Evolutionary conservation across 2,797 vertebrate genomes (phyloP).

Genomic region (Lagorchestes hirsutus): DNA sequence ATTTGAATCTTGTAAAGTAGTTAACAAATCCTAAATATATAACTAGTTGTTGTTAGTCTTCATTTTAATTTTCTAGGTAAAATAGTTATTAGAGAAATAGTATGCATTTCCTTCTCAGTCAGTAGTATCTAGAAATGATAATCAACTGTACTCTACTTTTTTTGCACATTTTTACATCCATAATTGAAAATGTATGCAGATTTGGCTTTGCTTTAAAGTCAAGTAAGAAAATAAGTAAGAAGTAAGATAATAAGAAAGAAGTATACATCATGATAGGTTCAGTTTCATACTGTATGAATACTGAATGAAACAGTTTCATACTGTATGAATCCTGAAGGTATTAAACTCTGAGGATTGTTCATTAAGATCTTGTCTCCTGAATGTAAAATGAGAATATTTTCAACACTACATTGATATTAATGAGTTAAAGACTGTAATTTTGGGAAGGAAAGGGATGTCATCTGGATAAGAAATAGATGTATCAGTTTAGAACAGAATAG

Average conservation of each 20-base stretch:
- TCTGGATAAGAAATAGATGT: background rate
- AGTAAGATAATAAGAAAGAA: background rate
- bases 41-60: background rate
- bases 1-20: background rate
- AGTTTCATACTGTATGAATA: background rate
- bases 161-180: background rate
- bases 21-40: background rate
- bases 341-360: background rate
- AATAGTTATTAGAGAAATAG: background rate
- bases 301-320: background rate
- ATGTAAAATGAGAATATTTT: background rate
- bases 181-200: background rate
- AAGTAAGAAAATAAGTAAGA: background rate
- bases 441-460: background rate
- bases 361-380: background rate
- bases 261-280: background rate
- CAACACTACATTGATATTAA: background rate
- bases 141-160: background rate
- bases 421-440: background rate
- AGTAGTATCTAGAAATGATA: conserved; percentile 2
- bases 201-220: background rate
- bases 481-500: background rate
- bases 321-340: background rate
- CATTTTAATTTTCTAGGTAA: conserved; percentile 9
- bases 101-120: background rate